Evolutionary conservation across 2,797 vertebrate genomes (phyloP), one percentile per base, ranked within the genome.

Genomic region (Coilia nasus): DNA sequence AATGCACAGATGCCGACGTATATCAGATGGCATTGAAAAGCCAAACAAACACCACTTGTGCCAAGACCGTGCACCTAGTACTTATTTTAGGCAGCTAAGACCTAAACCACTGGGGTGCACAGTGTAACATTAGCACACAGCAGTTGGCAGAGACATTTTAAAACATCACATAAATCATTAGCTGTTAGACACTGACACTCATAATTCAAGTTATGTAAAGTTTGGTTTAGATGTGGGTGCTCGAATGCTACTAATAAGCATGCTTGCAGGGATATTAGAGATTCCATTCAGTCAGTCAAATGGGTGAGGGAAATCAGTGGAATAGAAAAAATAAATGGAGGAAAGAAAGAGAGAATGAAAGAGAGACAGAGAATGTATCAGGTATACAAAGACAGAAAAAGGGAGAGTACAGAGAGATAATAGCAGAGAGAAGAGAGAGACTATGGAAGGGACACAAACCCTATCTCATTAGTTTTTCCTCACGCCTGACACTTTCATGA

Each of bases 131-230:
- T 46, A 80, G 62, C 81, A 81, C 71, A 67, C 81, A 56, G 12
- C 81, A 83, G 87, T 85, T 86, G 81, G 85, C 83, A 64, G 28
- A 85, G 60, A 83, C 67, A 50, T 89, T 88, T 50, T 81, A 85
- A 60, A 87, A 83, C 81, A 83, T 85, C 35, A 60, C 47, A 80
- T 89, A 88, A 90, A 87, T 89, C 83, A 88, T 88, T 82, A 28
- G 11, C 80, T 81, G 60, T 84, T 54, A 82, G 81, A 88, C 75
- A 28, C 84, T 84, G 84, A 82, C 86, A 88, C 62, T 59, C 56
- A 82, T 46, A 84, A 57, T 89, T 84, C 87, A 85, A 78, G 87
- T 23, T 89, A 89, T 9, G 71, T 9, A 78, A 78, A 44, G 31
- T 78, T 78, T 44, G 19, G 35, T 9, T 78, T 78, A 19, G 71